Evolutionary conservation across 2,113 vertebrate genomes (phyloP).

Genomic region (Zosterops pallidus): DNA sequence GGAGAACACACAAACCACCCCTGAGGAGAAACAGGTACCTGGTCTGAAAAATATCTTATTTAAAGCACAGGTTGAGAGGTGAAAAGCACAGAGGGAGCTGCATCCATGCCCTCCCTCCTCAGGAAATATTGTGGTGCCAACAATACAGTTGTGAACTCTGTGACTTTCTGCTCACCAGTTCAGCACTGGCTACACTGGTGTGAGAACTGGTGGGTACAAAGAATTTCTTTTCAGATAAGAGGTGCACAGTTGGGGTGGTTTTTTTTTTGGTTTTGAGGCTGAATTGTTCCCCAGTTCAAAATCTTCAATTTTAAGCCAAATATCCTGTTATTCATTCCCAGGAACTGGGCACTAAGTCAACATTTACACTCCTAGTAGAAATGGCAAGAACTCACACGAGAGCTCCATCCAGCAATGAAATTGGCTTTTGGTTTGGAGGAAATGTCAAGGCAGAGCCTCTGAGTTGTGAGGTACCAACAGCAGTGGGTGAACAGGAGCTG

Average conservation of each 20-base stretch:
- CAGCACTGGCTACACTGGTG: not conserved
- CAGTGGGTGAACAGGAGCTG: not conserved
- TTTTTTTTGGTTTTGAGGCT: not conserved
- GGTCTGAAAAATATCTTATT: not conserved
- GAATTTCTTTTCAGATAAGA: not conserved
- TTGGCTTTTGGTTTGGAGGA: not conserved
- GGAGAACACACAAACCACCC: not conserved
- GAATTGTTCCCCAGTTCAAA: not conserved
- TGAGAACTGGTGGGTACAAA: not conserved
- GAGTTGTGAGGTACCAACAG: not conserved
- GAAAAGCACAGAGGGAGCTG: not conserved
- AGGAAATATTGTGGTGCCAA: not conserved
- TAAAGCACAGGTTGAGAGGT: not conserved
- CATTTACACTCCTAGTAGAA: not conserved
- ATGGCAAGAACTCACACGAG: not conserved
- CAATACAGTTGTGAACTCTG: not conserved
- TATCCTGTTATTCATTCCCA: constrained; percentile 8
- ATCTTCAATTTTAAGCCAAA: not conserved
- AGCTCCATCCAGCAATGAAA: not conserved
- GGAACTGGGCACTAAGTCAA: not conserved
- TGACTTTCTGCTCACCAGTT: not conserved
- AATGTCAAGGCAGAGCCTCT: not conserved
- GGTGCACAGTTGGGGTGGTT: rapidly evolving
- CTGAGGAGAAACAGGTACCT: not conserved
- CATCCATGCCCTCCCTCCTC: not conserved